Conservation (phyloP, 2,113 vertebrate species). For the Cyprinodon variegatus region DNA sequence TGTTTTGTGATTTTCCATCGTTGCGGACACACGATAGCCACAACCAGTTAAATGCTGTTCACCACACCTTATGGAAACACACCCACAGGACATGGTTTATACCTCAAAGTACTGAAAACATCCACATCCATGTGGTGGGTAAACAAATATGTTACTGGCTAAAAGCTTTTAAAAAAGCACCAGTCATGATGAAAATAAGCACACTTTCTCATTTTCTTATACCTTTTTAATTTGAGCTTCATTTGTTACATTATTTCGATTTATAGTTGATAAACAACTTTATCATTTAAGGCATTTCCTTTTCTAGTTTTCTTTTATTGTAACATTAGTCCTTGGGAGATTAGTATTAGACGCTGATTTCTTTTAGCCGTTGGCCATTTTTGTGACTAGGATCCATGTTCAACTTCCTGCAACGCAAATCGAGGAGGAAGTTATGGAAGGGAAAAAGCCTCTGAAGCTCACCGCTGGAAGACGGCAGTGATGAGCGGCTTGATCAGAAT, state of each 20-base stretch:
- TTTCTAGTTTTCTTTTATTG: too few relatives aligned
- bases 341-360: too few relatives aligned
- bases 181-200: not conserved
- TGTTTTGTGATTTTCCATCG: constrained; percentile 33
- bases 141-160: constrained; percentile 59
- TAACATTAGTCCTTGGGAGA: too few relatives aligned
- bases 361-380: too few relatives aligned
- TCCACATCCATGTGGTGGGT: constrained; percentile 45
- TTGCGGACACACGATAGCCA: constrained; percentile 35
- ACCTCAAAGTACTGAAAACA: constrained; percentile 53
- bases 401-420: too few relatives aligned
- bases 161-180: constrained; percentile 45
- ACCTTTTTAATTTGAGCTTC: not conserved
- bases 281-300: too few relatives aligned
- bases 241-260: not conserved
- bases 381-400: too few relatives aligned
- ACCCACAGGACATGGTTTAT: constrained; percentile 58
- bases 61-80: constrained; percentile 60
- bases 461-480: too few relatives aligned
- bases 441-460: too few relatives aligned
- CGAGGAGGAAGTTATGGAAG: too few relatives aligned
- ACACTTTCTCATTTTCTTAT: not conserved
- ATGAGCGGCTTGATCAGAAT: too few relatives aligned
- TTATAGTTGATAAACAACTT: too few relatives aligned
- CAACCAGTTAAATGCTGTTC: constrained; percentile 44